Base-by-base conservation (phyloP, 2,797 vertebrate genomes). In the Eulemur mongoz region DNA sequence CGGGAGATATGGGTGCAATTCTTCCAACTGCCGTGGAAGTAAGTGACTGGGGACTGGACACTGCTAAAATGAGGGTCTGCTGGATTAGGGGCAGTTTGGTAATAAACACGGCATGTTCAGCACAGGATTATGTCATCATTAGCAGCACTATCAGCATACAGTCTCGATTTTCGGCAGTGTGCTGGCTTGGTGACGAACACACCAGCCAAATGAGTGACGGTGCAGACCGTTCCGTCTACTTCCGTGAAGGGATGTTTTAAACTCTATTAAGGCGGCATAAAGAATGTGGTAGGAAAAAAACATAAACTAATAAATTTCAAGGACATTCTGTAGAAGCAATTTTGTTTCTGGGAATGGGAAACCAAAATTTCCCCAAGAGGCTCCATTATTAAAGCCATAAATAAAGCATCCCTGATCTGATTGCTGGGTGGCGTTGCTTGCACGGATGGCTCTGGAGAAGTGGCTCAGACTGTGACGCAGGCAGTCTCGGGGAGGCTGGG, bases 341-440 rank as follows among this genome's bases (percentile, higher is more conserved):
- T 97, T 98, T 87, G n/a, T 81, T 96, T 94, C 89, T 96, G 89
- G 84, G 78, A 96, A 96, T 92, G 73, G 67, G 93, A 95, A 95
- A 96, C 80, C 83, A 96, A 92, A 94, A 72, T 35, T 95, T 94
- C 80, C 96, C 95, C 91, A 91, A 91, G 89, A 92, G 96, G 87
- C 52, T 73, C 76, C 69, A 90, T 97, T 93, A 97, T 96, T 92
- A 97, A 97, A 96, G 69, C 40, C 94, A 92, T 96, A 95, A 98
- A 97, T 93, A 96, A 97, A 97, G 65, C 73, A 93, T 76, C 75
- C 92, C 87, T 48, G 79, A 69, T 52, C 78, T 5, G n/a, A 91
- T 61, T 30, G 40, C 69, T 61, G 30, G 22, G 76, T 82, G 11
- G 72, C 86, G 88, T 40, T 40, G 57, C 32, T 30, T 65, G 65